Base-by-base conservation (phyloP, 1,140 invertebrate species). In the Drosophila persimilis region DNA sequence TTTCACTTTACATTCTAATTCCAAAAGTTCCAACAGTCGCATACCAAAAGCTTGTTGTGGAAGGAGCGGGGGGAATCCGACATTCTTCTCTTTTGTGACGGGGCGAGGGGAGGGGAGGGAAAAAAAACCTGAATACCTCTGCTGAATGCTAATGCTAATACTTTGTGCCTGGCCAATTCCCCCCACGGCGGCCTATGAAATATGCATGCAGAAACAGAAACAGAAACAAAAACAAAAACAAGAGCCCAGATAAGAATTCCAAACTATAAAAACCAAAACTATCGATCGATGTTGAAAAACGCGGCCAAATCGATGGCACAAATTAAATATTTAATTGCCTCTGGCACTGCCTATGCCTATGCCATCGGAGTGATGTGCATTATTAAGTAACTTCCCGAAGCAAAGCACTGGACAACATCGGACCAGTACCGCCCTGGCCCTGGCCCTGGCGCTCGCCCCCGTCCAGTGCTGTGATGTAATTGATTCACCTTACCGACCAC, bases 1-100 rank as follows among this genome's bases (percentile, higher is more conserved):
- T 85, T 85, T 85, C 80, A 85, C 80, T 85, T 85, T 85, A 85
- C 80, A 85, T 85, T 85, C 80, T 85, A 85, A 85, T 85, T 86
- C 80, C 77, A 80, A 80, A 75, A 80, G 75, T 86, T 85, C 79
- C 81, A 85, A 77, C 80, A 85, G 80, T 85, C 80, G 77, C 80
- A 85, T 85, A 80, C 80, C 84, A 69, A 69, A 44, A 69, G 62
- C 65, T 39, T 48, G 63, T 67, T 67, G 11, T 13, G 24, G 0
- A 2, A 11, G 24, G 7, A 13, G 39, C 15, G 6, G 51, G 59
- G 15, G 54, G 55, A 31, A 35, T 29, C 66, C 55, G 73, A 58
- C 77, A 80, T 80, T 81, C 73, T 81, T 80, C 43, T 57, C 45
- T 56, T 48, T 31, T 46, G 43, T 41, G 53, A 39, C 51, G 41